Evolutionary conservation across 1,140 invertebrate species (phyloP), one percentile per base, ranked within the genome.

Genomic region (Cheumatopsyche charites): DNA sequence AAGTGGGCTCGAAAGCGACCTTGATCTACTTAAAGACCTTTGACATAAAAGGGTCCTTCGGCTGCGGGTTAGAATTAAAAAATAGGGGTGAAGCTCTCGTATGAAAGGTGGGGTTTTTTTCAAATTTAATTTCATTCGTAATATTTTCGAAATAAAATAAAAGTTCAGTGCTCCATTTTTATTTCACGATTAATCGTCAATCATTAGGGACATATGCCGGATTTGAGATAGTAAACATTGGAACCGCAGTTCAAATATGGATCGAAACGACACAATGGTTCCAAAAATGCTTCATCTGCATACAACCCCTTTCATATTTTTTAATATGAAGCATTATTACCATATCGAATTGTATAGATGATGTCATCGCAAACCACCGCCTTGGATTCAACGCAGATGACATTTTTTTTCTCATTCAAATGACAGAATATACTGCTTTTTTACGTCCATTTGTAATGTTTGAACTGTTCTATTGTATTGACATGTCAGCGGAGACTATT

Each of bases 321-420:
- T 71, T 63, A 75, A 70, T 72, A 69, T 75, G 61, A 58, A 47
- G 26, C 41, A 36, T 63, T 41, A 75, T 75, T 75, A 75, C 73
- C 73, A 75, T 75, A 75, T 69, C 73, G 66, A 75, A 75, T 75
- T 69, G 61, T 63, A 72, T 75, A 66, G 73, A 75, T 75, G 67
- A 61, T 72, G 45, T 67, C 62, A 75, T 75, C 43, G 67, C 61
- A 72, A 75, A 75, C 73, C 70, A 45, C 73, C 21, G 29, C 42
- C 7, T 63, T 19, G 41, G 62, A 63, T 41, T 43, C 23, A 19
- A 62, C n/a, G 62, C 41, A 62, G 26, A 62, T 62, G 29, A 63
- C 19, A 63, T 63, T 63, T 63, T 49, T 63, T 63, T n/a, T 63
- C n/a, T n/a, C n/a, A 63, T 58, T 58, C 55, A 58, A 58, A 58